Conservation (phyloP, 2,797 vertebrate genomes). For the Poeciliopsis turneri region DNA sequence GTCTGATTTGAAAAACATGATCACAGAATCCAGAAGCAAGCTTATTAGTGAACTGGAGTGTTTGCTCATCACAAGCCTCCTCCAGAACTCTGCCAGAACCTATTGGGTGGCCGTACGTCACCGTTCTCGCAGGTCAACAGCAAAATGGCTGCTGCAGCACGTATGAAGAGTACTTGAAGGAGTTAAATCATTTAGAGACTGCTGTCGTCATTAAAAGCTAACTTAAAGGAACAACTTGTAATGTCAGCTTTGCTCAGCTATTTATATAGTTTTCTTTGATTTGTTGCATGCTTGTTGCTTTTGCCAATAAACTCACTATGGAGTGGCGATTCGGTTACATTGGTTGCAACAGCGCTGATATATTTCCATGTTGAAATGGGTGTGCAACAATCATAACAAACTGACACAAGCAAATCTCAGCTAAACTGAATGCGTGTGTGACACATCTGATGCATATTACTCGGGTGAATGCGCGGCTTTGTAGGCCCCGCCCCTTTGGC, state of each 20-base stretch:
- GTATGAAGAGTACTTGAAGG: not conserved
- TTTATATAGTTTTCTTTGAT: too few relatives aligned
- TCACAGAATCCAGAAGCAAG: not conserved
- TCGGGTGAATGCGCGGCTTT: not conserved
- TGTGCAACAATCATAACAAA: not conserved
- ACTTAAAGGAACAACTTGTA: not conserved
- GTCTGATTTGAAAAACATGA: not conserved
- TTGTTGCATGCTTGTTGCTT: not conserved
- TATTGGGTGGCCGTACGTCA: not conserved
- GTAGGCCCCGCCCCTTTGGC: not conserved
- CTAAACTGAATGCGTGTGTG: not conserved
- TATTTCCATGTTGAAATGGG: not conserved
- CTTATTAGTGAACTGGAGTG: not conserved
- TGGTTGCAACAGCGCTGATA: not conserved
- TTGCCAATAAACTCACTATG: not conserved
- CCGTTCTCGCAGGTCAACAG: not conserved
- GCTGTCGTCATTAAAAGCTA: not conserved
- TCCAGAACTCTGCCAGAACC: not conserved
- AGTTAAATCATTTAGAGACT: not conserved
- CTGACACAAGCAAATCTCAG: not conserved
- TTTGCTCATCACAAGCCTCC: not conserved
- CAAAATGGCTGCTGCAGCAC: not conserved
- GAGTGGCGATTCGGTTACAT: not conserved
- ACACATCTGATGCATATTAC: not conserved
- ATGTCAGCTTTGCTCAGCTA: not conserved